These are phyloP conservation scores for Acanthosepion lycidas DNA, from an alignment of 2,888 invertebrate genomes.

Conservation along the genomic window DNA sequence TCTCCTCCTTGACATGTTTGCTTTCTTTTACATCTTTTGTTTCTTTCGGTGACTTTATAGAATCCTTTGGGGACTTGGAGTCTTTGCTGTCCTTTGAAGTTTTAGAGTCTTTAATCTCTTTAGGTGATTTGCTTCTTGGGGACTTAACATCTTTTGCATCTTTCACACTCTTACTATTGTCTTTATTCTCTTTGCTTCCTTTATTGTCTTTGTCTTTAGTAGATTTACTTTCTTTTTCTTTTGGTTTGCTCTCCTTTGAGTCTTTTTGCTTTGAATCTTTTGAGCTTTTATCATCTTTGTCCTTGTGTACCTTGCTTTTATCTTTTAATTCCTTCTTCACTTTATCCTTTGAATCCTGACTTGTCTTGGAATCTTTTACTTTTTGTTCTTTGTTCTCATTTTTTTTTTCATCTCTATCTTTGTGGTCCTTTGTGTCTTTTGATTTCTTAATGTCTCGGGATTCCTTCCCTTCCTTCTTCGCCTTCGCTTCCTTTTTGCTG, in stretches of 20 bases:
- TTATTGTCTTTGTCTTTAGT: neutral
- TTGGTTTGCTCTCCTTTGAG: neutral
- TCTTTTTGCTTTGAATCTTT: neutral
- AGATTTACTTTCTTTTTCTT: neutral
- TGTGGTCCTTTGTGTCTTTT: neutral
- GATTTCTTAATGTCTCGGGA: slow-evolving; percentile 1
- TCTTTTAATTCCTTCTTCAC: slow-evolving; percentile 8
- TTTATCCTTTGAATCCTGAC: neutral
- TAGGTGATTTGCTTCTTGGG: neutral
- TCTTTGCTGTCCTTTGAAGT: neutral
- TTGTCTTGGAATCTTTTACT: neutral
- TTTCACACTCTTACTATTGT: neutral
- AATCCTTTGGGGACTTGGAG: slow-evolving; percentile 24
- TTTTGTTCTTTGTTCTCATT: neutral
- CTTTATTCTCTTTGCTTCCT: slow-evolving; percentile 34
- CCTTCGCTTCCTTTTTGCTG: neutral
- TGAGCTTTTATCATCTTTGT: neutral
- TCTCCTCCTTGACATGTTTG: slow-evolving; percentile 39
- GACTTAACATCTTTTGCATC: neutral
- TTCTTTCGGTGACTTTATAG: slow-evolving; percentile 39
- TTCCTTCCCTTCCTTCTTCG: slow-evolving; percentile 23
- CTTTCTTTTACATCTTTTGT: neutral
- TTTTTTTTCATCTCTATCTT: neutral
- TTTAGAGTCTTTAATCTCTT: neutral
- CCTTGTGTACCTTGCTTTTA: neutral